Evolutionary conservation across 2,797 vertebrate species (phyloP).

Genomic region (Naso thynnoides): DNA sequence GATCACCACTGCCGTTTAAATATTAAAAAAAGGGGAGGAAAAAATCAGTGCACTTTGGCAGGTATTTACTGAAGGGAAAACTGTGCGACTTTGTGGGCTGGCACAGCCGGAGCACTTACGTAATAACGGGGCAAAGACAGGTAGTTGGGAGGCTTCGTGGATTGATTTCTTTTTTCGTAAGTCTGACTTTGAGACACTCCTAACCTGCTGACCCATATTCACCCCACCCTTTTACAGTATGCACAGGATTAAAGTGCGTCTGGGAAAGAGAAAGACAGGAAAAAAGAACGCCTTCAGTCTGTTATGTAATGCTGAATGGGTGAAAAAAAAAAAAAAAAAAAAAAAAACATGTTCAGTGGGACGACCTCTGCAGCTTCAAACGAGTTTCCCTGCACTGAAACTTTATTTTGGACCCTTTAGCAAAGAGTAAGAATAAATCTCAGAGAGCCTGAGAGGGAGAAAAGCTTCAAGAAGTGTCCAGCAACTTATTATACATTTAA

Average conservation of each 20-base stretch:
- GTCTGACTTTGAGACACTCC: conserved; percentile 84
- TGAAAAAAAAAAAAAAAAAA: conserved; percentile 60
- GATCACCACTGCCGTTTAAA: conserved; percentile 15
- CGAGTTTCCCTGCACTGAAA: conserved; percentile 54
- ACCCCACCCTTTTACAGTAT: conserved; percentile 75
- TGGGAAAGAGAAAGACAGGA: conserved; percentile 82
- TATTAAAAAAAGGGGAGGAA: not conserved
- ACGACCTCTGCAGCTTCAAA: conserved; percentile 65
- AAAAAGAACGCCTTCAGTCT: conserved; percentile 77
- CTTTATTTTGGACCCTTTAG: conserved; percentile 34
- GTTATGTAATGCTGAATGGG: conserved; percentile 88
- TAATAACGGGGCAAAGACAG: conserved; percentile 82
- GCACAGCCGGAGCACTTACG: conserved; percentile 82
- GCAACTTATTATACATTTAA: not conserved
- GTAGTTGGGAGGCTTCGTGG: conserved; percentile 75
- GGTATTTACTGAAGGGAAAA: conserved; percentile 47
- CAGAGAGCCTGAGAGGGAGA: not conserved
- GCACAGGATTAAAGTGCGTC: conserved; percentile 83
- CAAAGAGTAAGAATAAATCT: conserved; percentile 3
- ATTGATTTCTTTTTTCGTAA: conserved; percentile 73
- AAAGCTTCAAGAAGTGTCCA: conserved; percentile 55
- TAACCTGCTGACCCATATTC: conserved; percentile 89
- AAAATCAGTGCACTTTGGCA: conserved; percentile 15
- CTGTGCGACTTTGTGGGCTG: conserved; percentile 75
- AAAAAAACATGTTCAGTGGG: conserved; percentile 68